These are phyloP conservation scores for Pogonognathellus flavescens DNA, from an alignment of 1,140 invertebrate species.

Conservation along the genomic window DNA sequence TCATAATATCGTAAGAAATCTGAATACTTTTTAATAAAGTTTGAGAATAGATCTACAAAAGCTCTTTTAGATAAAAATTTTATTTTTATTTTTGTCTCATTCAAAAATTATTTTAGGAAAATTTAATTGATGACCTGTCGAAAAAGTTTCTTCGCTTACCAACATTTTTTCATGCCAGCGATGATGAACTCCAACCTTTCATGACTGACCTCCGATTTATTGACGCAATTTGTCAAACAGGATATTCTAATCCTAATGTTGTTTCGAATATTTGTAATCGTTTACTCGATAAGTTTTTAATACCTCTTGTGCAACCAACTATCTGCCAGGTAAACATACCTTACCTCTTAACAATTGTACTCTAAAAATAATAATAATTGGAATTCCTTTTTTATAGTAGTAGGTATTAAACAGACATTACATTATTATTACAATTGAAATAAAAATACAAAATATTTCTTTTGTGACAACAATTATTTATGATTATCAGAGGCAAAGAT, in stretches of 20 bases:
- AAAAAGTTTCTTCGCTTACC: neutral
- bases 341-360: neutral
- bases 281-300: neutral
- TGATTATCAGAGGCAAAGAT: too few relatives aligned
- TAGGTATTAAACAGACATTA: too few relatives aligned
- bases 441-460: too few relatives aligned
- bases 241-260: neutral
- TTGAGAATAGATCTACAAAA: neutral
- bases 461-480: too few relatives aligned
- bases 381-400: too few relatives aligned
- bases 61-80: neutral
- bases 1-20: neutral
- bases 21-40: too few relatives aligned
- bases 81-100: neutral
- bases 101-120: neutral
- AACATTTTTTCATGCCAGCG: constrained; percentile 8
- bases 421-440: too few relatives aligned
- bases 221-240: neutral
- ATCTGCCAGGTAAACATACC: neutral
- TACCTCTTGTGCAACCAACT: neutral
- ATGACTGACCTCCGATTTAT: neutral
- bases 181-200: neutral
- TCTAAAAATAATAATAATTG: neutral
- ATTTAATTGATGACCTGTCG: neutral
- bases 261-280: neutral